phyloP scores from a whole-genome alignment of 2,113 vertebrate genomes.

The Talpa occidentalis region DNA sequence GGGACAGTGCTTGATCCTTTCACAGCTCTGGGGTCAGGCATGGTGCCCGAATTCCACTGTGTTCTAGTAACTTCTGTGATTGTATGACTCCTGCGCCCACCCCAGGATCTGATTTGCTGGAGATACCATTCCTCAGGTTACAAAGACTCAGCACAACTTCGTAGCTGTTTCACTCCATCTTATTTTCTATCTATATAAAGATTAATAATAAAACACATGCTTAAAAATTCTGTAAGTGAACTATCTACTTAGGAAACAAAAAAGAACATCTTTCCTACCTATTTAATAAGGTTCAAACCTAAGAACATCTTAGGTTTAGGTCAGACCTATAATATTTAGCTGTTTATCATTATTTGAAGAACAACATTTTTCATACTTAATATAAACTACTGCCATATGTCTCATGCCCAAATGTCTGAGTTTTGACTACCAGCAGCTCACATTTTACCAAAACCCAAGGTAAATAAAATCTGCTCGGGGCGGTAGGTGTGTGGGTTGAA shows the following conservation, averaged over 20 bases:
- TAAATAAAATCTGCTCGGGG: not conserved
- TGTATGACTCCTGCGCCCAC: not conserved
- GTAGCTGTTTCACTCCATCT: not conserved
- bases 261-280: not conserved
- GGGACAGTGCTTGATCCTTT: not conserved
- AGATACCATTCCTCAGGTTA: not conserved
- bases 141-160: not conserved
- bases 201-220: too few relatives aligned
- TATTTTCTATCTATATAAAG: not conserved
- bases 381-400: not conserved
- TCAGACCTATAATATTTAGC: not conserved
- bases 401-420: not conserved
- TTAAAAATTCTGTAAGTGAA: slow-evolving; percentile 21
- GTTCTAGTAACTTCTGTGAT: not conserved
- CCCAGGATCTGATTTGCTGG: not conserved
- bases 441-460: not conserved
- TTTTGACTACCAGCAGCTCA: not conserved
- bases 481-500: not conserved
- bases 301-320: not conserved
- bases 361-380: not conserved
- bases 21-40: not conserved
- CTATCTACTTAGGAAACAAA: not conserved
- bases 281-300: not conserved
- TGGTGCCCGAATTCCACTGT: not conserved
- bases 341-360: slow-evolving; percentile 36